Base-by-base conservation (phyloP, 2,797 vertebrate species). In the Aulostomus chinensis region DNA sequence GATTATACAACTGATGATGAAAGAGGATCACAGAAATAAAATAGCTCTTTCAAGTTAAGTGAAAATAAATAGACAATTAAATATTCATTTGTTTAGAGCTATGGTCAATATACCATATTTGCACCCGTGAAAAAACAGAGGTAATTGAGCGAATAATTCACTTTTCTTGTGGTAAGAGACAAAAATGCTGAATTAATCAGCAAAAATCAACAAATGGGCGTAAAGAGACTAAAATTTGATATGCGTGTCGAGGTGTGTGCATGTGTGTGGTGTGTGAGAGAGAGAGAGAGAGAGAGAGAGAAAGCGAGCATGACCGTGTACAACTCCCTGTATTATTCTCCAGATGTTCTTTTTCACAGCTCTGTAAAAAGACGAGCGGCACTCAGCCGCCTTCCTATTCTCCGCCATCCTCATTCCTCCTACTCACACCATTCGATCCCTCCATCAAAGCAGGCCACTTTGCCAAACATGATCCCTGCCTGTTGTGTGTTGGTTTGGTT, bases 391-490 rank as follows among this genome's bases (percentile, higher is more conserved):
- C 59, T 60, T 63, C 56, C 51, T 52, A 16, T 60, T 68, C 66
- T 62, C 66, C 64, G 13, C 71, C 76, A 47, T 58, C 43, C 16
- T 47, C 40, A 2, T 58, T 51, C 37, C 70, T 63, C 62, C 72
- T 31, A 9, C 74, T 78, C 64, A 29, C 83, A 83, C 81, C 83
- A 86, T 71, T 75, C 68, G 56, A 87, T 86, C 78, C 76, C 54
- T 62, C 37, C 63, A 84, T 89, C 86, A 89, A 87, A 86, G 84
- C 56, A 0, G 58, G 57, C 73, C 85, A 85, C 81, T 88, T 86
- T 84, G 73, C 82, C 81, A 87, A 88, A 87, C 85, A 83, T 83
- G 81, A 88, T 86, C 82, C 80, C 64, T 53, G 78, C 62, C 72
- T 80, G 84, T 85, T 85, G 81, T 82, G 78, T 70, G 81, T 81